Evolutionary conservation across 2,888 invertebrate species (phyloP).

Genomic region (Sesamia inferens): DNA sequence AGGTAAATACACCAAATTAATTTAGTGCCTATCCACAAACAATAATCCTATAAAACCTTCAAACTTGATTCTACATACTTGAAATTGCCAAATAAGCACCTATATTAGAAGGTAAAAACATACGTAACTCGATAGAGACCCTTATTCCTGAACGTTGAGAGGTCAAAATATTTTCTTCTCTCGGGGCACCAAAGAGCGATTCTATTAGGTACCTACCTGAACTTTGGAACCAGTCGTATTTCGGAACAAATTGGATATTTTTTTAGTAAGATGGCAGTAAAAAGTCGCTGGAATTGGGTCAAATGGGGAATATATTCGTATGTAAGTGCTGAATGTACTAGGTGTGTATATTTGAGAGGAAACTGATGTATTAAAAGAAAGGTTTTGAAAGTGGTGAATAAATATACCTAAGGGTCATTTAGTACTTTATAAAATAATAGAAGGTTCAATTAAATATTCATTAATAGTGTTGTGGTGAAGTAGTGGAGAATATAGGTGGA

Average conservation of each 20-base stretch:
- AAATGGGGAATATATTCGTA: background rate
- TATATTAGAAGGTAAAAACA: conserved; percentile 23
- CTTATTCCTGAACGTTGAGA: conserved; percentile 16
- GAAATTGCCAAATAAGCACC: conserved; percentile 14
- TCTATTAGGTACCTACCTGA: conserved; percentile 45
- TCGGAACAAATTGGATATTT: conserved; percentile 51
- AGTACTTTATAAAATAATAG: background rate
- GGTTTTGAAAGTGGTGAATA: background rate
- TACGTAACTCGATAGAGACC: conserved; percentile 18
- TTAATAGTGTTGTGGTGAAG: no score
- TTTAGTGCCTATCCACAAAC: background rate
- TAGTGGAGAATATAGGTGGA: no score
- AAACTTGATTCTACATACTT: conserved; percentile 7
- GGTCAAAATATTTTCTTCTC: conserved; percentile 45
- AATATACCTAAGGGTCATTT: background rate
- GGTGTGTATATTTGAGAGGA: background rate
- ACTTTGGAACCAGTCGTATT: conserved; percentile 45
- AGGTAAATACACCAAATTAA: background rate
- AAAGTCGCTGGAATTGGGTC: conserved; percentile 9
- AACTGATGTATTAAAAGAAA: background rate
- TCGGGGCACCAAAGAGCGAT: conserved; percentile 33
- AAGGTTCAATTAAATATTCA: background rate
- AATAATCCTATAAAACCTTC: conserved; percentile 15
- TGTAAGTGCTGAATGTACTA: background rate
- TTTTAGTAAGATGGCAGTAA: conserved; percentile 26